Percentiles rank a stretch among this genome's conserved stretches.
These are phyloP conservation scores for Cephalopachus bancanus DNA, from an alignment of 2,797 vertebrate species.

Conservation along the genomic window DNA sequence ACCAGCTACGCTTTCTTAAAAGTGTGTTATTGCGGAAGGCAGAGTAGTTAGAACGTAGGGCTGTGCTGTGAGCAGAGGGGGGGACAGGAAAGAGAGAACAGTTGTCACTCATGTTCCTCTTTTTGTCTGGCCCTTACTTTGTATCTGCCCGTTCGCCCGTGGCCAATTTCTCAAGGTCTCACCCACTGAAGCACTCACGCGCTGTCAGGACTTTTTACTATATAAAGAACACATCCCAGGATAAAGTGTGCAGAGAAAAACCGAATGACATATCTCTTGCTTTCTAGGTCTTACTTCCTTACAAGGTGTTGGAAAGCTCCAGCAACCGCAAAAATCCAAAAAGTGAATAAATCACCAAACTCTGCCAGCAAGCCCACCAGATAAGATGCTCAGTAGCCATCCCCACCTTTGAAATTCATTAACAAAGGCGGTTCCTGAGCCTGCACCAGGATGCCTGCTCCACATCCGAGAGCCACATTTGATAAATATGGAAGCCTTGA, in stretches of 20 bases:
- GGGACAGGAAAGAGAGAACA: not conserved
- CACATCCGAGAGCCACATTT: not conserved
- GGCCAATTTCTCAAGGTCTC: not conserved
- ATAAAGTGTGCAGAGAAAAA: not conserved
- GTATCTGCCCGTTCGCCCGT: rapidly evolving
- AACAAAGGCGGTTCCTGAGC: not conserved
- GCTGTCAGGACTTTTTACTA: rapidly evolving
- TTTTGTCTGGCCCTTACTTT: too few species aligned
- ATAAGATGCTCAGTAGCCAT: not conserved
- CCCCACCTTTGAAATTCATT: slow-evolving; percentile 32
- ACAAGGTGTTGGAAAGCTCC: not conserved
- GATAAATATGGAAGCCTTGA: not conserved
- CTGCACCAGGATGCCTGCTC: not conserved
- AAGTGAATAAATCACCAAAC: not conserved
- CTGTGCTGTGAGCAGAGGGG: not conserved
- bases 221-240: not conserved
- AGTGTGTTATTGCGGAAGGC: not conserved
- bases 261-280: not conserved
- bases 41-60: not conserved
- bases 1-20: not conserved
- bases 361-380: not conserved
- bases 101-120: not conserved
- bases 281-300: not conserved
- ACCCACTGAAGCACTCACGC: not conserved
- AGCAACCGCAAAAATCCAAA: not conserved